These are phyloP conservation scores for Hypotaenidia philippensis DNA, from an alignment of 2,797 vertebrate species.

Conservation along the genomic window DNA sequence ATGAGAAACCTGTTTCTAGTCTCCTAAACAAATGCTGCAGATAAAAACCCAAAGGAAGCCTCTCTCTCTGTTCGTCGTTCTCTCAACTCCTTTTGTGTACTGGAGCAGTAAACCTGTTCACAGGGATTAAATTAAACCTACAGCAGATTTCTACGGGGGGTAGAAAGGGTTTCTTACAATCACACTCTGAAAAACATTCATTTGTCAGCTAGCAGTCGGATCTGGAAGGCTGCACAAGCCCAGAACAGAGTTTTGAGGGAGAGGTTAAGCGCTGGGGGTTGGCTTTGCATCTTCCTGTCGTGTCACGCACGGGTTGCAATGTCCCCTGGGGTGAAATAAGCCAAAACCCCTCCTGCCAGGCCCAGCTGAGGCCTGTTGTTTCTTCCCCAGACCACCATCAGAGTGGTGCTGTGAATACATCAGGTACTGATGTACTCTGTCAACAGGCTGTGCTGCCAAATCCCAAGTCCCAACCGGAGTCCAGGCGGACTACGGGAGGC, in stretches of 20 bases:
- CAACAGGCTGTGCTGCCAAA: neutral
- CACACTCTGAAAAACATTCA: slow-evolving; percentile 29
- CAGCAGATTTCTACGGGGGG: neutral
- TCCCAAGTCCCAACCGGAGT: neutral
- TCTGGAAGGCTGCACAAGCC: neutral
- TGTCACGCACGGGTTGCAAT: neutral
- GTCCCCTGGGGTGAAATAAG: neutral
- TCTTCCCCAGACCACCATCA: neutral
- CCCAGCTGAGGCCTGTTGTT: slow-evolving; percentile 22
- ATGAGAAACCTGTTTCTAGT: slow-evolving; percentile 31
- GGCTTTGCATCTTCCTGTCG: neutral
- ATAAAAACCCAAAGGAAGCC: slow-evolving; percentile 22
- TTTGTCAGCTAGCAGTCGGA: slow-evolving; percentile 29
- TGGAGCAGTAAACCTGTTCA: slow-evolving; percentile 39
- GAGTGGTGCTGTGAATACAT: neutral
- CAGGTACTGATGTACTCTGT: neutral
- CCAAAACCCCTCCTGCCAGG: neutral
- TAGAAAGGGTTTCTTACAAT: neutral
- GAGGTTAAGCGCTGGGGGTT: rapidly evolving
- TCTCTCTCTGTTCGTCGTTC: neutral
- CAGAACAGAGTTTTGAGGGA: neutral
- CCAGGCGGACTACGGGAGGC: neutral
- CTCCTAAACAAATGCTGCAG: slow-evolving; percentile 70
- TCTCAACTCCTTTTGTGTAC: neutral
- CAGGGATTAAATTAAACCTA: slow-evolving; percentile 42